Conservation (phyloP, 1,140 invertebrate genomes). For the Kradibia gibbosae region DNA sequence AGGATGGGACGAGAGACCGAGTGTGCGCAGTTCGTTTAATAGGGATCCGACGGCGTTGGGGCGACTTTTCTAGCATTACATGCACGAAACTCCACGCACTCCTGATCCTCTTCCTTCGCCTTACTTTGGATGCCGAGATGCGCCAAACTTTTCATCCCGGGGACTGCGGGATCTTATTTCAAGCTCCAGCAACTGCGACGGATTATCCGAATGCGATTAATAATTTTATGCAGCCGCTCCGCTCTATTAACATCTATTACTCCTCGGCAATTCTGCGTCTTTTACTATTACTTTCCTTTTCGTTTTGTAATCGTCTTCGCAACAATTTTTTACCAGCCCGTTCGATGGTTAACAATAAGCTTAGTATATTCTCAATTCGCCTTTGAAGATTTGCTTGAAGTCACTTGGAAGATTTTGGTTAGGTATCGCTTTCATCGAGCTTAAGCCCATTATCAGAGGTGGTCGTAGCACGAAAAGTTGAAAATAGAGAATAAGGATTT, state of each 20-base stretch:
- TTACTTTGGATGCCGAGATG: background rate
- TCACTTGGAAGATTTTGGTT: too few relatives aligned
- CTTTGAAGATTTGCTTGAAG: background rate
- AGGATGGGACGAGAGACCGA: background rate
- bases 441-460: background rate
- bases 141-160: background rate
- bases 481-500: background rate
- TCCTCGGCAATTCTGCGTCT: background rate
- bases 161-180: background rate
- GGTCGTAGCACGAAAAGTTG: background rate
- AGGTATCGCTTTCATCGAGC: background rate
- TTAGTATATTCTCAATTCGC: background rate
- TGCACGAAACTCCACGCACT: background rate
- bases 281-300: background rate
- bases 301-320: too few relatives aligned
- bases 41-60: background rate
- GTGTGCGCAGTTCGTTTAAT: constrained; percentile 3
- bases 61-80: constrained; percentile 8
- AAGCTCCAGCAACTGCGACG: too few relatives aligned
- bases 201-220: background rate
- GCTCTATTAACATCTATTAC: background rate
- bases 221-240: background rate
- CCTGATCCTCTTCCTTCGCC: background rate
- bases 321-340: background rate
- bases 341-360: background rate